phyloP scores from a whole-genome alignment of 2,797 vertebrate species.

The Okamejei kenojei region DNA sequence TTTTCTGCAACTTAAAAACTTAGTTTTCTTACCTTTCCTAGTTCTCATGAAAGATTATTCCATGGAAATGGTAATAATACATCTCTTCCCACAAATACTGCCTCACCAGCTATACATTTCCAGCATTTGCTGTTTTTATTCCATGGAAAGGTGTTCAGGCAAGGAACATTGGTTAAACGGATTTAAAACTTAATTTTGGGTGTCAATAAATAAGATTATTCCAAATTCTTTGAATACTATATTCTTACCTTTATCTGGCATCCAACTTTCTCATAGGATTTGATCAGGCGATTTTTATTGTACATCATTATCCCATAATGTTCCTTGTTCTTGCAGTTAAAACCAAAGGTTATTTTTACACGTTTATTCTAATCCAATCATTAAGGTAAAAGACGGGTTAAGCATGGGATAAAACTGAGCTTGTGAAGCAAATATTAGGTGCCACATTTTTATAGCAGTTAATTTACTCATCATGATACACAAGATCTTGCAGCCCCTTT shows the following conservation, averaged over 20 bases:
- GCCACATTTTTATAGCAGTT: not conserved
- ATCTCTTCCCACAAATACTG: too few relatives aligned
- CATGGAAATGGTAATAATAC: too few relatives aligned
- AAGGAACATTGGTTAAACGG: not conserved
- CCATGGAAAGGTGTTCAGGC: not conserved
- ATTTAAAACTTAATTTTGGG: not conserved
- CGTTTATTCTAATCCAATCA: slow-evolving; percentile 61
- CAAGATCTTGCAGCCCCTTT: too few relatives aligned
- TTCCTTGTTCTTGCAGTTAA: slow-evolving; percentile 63
- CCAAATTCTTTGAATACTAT: not conserved
- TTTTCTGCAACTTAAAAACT: too few relatives aligned
- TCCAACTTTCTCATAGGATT: slow-evolving; percentile 71
- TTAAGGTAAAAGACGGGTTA: slow-evolving; percentile 45
- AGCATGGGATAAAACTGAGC: not conserved
- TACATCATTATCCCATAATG: slow-evolving; percentile 74
- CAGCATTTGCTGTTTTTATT: too few relatives aligned
- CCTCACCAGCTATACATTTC: too few relatives aligned
- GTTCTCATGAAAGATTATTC: too few relatives aligned
- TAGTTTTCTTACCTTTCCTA: too few relatives aligned
- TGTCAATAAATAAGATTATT: not conserved
- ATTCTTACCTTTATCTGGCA: slow-evolving; percentile 65
- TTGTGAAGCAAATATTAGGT: not conserved
- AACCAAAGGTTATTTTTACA: slow-evolving; percentile 71
- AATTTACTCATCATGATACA: not conserved
- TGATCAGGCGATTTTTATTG: slow-evolving; percentile 71